These are phyloP conservation scores for Idris sp. DNA, from an alignment of 1,140 invertebrate species.

Conservation along the genomic window DNA sequence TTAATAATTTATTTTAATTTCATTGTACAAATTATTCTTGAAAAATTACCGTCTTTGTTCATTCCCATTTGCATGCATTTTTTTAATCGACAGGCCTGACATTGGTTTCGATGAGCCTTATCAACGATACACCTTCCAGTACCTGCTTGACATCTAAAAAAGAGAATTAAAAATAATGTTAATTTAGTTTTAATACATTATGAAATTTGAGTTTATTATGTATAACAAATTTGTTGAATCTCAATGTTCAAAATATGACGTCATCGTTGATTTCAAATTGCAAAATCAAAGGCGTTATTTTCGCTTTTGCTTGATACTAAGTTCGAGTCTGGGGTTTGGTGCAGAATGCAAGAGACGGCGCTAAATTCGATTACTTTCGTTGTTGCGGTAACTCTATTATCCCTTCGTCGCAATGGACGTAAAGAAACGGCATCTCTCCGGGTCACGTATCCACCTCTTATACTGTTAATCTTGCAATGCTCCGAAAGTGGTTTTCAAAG, in stretches of 20 bases:
- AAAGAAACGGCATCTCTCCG: conserved; percentile 68
- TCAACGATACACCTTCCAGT: conserved; percentile 97
- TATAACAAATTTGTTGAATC: too few species aligned
- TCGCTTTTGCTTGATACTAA: conserved; percentile 59
- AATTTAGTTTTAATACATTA: too few species aligned
- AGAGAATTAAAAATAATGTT: conserved; percentile 2
- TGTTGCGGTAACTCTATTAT: conserved; percentile 75
- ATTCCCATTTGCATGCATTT: conserved; percentile 97
- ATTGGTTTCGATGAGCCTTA: conserved; percentile 99
- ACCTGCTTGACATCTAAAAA: conserved; percentile 94
- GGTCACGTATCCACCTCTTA: conserved; percentile 74
- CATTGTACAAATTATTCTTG: too few species aligned
- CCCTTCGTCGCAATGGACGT: conserved; percentile 67
- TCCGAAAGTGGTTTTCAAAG: conserved; percentile 32
- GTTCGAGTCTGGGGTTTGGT: conserved; percentile 62
- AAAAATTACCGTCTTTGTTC: conserved; percentile 95
- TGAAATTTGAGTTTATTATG: too few species aligned
- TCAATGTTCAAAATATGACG: conserved; percentile 12
- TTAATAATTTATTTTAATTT: too few species aligned
- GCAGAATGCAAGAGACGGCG: conserved; percentile 69
- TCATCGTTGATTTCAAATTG: conserved; percentile 46
- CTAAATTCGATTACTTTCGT: conserved; percentile 77
- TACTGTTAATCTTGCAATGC: conserved; percentile 67
- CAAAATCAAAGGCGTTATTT: conserved; percentile 48
- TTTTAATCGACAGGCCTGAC: conserved; percentile 93